Evolutionary conservation across 2,888 invertebrate species (phyloP), one percentile per base, ranked within the genome.

Genomic region (Spodoptera littoralis): DNA sequence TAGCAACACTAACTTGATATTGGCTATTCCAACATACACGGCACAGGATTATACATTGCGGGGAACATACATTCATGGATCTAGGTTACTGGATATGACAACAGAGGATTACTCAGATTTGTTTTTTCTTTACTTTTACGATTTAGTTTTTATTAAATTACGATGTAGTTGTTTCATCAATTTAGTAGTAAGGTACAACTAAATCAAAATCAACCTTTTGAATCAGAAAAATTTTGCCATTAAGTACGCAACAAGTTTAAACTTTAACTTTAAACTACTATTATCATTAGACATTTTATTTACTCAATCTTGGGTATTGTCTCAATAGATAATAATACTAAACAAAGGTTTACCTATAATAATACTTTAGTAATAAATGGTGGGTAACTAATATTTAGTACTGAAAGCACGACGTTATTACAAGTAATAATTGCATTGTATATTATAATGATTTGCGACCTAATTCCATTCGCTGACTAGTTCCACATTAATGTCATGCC

Each of bases 1-100:
- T 83, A 85, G 85, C 83, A 86, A 84, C 83, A 83, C 87, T 88
- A 88, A 90, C 89, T 88, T 87, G 88, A 90, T 90, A 90, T 89
- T 88, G 90, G 84, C 83, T 84, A 75, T 84, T 84, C 83, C 85
- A 86, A 88, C 89, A 88, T 86, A 88, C 84, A 84, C 81, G 78
- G 78, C 71, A 80, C 83, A 66, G 86, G 88, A 89, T 90, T 90
- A 90, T 88, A 84, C 81, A 79, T 83, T 77, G 85, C 81, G 82
- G 84, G 83, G 84, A 84, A 85, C 83, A 84, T 79, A 78, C 81
- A 56, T 56, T 73, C 83, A 67, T 50, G 53, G 77, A 84, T 65
- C 46, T 30, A 24, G n/a, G n/a, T 6, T 5, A 22, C 82, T 82
- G 45, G 84, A 84, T 73, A 60, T 54, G 77, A 45, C 54, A 67